Percentiles rank a stretch among this genome's conserved stretches.
These are phyloP conservation scores for Chaenocephalus aceratus DNA, from an alignment of 2,113 vertebrate species.

Conservation along the genomic window DNA sequence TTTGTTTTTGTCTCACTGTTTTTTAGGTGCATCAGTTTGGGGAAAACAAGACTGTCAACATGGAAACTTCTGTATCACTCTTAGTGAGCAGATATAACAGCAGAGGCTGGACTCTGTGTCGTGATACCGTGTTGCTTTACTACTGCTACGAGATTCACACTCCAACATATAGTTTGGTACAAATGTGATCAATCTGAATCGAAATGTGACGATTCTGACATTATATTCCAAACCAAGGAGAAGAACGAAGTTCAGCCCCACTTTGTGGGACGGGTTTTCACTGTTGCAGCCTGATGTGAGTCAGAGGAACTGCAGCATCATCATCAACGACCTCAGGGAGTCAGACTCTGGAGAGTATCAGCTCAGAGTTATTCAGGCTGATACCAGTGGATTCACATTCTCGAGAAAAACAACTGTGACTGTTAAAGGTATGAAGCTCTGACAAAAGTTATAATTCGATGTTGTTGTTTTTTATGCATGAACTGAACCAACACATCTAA, in stretches of 20 bases:
- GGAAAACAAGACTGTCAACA: background rate
- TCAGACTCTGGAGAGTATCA: conserved; percentile 67
- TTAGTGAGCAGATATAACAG: conserved; percentile 7
- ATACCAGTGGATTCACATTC: too few relatives aligned
- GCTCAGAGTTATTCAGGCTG: conserved; percentile 16
- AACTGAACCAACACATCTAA: background rate
- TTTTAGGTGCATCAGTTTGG: background rate
- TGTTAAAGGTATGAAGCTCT: conserved; percentile 36
- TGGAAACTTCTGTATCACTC: conserved; percentile 7
- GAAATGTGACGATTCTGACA: background rate
- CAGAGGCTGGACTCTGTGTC: conserved; percentile 63
- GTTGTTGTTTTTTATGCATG: too few relatives aligned
- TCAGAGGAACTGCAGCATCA: conserved; percentile 53
- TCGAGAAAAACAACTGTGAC: background rate
- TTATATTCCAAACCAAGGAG: background rate
- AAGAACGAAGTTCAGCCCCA: background rate
- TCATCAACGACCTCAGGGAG: conserved; percentile 50
- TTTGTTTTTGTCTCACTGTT: background rate
- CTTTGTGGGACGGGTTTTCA: conserved; percentile 31
- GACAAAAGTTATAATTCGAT: conserved; percentile 16
- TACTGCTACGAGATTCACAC: accelerated
- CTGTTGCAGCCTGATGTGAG: conserved; percentile 44
- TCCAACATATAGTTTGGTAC: conserved; percentile 49
- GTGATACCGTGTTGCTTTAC: conserved; percentile 62
- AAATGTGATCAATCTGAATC: conserved; percentile 41